Evolutionary conservation across 53 echinoderm and acorn worm species (phyloP), one percentile per base, ranked within the genome.

Genomic region (Apostichopus leukothele): DNA sequence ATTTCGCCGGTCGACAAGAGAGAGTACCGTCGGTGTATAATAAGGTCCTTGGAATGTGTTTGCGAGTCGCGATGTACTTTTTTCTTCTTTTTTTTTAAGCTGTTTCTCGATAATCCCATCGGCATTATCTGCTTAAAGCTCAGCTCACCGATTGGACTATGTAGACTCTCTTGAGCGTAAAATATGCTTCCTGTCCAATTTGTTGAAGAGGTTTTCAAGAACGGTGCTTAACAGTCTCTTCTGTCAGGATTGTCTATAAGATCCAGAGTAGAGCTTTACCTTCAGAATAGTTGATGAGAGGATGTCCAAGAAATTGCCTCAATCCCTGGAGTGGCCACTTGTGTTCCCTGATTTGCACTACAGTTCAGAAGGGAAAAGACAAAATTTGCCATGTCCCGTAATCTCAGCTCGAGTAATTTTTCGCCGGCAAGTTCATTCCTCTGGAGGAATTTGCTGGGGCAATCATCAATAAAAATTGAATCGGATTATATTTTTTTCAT

Each of bases 171-270:
- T 54, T 81, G 81, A 52, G 81, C 81, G 23, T 52, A 55, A 59
- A 79, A 59, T 81, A 23, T 59, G 59, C 60, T 81, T 81, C 81
- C 81, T 59, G 52, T 55, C 59, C 22, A 81, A 81, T 81, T 81
- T 81, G 19, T 59, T 54, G 5, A 25, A 52, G 60, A 18, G 81
- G 25, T 22, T 81, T 39, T n/a, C 20, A 54, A 59, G 81, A 81
- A 81, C 18, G 12, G 8, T 81, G 1, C 81, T 81, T 81, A 52
- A 11, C 60, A 51, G 54, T 81, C 50, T 53, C 18, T 55, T 21
- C 22, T 81, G 53, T 18, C 20, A 1, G 71, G 63, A 71, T 71
- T 71, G 20, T 19, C 59, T 5, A 12, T 55, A 54, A 22, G 81
- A 11, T 5, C 23, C 4, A 55, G 55, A 16, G n/a, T 1, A 25